Evolutionary conservation across 2,888 invertebrate species (phyloP).

Genomic region (Xestia c-nigrum): DNA sequence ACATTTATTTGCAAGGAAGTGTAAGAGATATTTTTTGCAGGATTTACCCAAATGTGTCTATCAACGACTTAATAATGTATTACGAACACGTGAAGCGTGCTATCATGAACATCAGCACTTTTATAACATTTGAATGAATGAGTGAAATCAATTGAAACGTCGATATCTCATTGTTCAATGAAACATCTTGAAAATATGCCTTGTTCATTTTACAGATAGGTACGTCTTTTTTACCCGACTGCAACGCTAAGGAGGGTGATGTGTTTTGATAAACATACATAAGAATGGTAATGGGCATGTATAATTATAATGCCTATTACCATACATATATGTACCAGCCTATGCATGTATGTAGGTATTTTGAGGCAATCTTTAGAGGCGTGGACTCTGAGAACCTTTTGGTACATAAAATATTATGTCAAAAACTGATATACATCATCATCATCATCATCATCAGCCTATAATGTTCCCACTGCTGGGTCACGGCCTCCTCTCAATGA

Average conservation of each 20-base stretch:
- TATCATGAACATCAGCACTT: conserved; percentile 49
- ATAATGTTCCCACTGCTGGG: no score
- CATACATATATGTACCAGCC: no score
- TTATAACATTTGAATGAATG: conserved; percentile 33
- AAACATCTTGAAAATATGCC: conserved; percentile 22
- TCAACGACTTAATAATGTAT: conserved; percentile 48
- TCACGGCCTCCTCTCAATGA: no score
- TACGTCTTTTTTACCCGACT: background rate
- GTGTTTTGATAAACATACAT: no score
- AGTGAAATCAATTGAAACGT: conserved; percentile 12
- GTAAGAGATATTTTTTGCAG: conserved; percentile 53
- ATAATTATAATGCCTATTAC: no score
- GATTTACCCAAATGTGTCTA: conserved; percentile 44
- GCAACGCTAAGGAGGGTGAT: background rate
- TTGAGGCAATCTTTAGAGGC: background rate
- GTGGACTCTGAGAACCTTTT: background rate
- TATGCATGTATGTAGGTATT: no score
- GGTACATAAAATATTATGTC: background rate
- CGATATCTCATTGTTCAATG: conserved; percentile 15
- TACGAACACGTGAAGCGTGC: conserved; percentile 57
- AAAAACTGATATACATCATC: no score
- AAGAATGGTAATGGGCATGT: no score
- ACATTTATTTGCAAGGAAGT: conserved; percentile 50
- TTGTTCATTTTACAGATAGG: conserved; percentile 3
- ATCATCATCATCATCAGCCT: no score